phyloP scores from a whole-genome alignment of 37 sponge, comb jelly and placozoan genomes.

The Agelas oroides region DNA sequence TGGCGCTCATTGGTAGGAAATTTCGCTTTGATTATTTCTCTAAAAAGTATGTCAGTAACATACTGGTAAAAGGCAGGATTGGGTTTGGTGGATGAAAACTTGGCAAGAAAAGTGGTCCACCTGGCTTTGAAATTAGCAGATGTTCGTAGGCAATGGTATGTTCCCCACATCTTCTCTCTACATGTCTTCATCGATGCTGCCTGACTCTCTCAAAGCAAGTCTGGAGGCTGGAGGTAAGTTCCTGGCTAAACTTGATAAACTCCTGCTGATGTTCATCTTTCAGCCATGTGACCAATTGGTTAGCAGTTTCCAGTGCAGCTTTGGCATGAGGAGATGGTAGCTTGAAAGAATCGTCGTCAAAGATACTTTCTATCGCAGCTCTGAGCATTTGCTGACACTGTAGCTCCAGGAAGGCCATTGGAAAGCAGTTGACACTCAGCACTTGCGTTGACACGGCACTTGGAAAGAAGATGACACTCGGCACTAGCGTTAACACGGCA shows the following conservation, averaged over 20 bases:
- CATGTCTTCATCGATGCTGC: neutral
- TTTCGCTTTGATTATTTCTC: neutral
- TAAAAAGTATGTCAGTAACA: neutral
- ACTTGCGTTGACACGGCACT: too few relatives aligned
- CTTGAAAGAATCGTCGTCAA: too few relatives aligned
- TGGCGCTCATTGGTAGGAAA: neutral
- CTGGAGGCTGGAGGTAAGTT: too few relatives aligned
- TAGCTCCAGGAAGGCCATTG: too few relatives aligned
- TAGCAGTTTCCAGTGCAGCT: neutral
- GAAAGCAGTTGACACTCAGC: too few relatives aligned
- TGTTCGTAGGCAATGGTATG: neutral
- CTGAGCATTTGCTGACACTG: too few relatives aligned
- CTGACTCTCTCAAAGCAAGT: neutral
- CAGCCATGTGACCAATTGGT: too few relatives aligned
- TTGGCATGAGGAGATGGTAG: neutral
- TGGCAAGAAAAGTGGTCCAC: neutral
- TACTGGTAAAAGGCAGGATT: neutral
- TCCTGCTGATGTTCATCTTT: too few relatives aligned
- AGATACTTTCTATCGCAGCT: too few relatives aligned
- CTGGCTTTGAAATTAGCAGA: neutral
- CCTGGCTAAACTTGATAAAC: too few relatives aligned
- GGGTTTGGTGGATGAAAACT: neutral
- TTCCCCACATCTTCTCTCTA: constrained; percentile 4
- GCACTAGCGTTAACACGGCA: too few relatives aligned
- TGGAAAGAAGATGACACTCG: too few relatives aligned